Conservation (phyloP, 2,888 invertebrate genomes). For the Chrysotoxum bicinctum region DNA sequence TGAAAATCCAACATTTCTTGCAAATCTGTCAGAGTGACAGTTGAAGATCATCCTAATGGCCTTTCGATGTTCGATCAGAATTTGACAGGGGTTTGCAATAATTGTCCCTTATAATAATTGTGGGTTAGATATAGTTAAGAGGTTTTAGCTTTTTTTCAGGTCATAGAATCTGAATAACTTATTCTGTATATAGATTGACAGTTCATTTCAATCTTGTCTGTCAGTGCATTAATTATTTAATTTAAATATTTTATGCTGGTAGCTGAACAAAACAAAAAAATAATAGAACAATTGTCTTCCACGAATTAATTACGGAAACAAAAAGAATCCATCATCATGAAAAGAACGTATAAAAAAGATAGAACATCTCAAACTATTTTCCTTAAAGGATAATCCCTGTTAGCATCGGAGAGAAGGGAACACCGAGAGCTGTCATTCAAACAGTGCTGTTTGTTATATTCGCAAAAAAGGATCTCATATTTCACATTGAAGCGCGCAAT, state of each 20-base stretch:
- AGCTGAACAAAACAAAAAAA: background rate
- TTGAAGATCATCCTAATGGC: slow-evolving; percentile 67
- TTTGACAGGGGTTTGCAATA: slow-evolving; percentile 43
- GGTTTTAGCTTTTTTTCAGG: slow-evolving; percentile 34
- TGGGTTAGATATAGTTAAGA: background rate
- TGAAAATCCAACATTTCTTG: slow-evolving; percentile 17
- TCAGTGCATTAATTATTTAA: slow-evolving; percentile 33
- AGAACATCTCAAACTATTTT: slow-evolving; percentile 1
- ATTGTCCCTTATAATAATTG: background rate
- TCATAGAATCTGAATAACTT: background rate
- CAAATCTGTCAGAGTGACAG: slow-evolving; percentile 56
- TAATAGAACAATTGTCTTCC: background rate
- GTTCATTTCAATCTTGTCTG: background rate
- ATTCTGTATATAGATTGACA: slow-evolving; percentile 44
- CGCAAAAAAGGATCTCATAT: slow-evolving; percentile 51
- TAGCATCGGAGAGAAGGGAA: slow-evolving; percentile 10
- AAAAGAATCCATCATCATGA: slow-evolving; percentile 14
- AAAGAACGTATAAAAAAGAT: background rate
- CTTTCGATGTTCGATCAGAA: slow-evolving; percentile 47
- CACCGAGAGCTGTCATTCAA: slow-evolving; percentile 46
- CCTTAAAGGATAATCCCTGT: slow-evolving; percentile 55
- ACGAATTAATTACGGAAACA: slow-evolving; percentile 44
- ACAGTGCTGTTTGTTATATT: slow-evolving; percentile 42
- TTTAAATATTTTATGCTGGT: slow-evolving; percentile 21
- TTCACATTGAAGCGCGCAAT: slow-evolving; percentile 66